Conservation (phyloP, 2,888 invertebrate genomes). For the Lymantria monacha region DNA sequence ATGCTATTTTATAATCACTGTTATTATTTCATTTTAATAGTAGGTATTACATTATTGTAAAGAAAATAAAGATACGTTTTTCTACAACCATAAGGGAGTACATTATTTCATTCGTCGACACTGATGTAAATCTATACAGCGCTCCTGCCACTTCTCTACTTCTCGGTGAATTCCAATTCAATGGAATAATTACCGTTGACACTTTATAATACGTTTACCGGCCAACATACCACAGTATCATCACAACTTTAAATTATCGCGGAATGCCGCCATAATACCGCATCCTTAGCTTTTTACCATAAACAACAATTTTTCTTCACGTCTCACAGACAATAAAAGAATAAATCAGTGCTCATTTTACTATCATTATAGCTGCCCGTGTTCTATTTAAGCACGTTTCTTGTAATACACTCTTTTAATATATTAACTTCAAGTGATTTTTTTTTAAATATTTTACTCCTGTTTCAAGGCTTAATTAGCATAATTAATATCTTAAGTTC, state of each 20-base stretch:
- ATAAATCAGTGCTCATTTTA: slow-evolving; percentile 58
- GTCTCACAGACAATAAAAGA: slow-evolving; percentile 39
- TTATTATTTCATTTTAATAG: no score
- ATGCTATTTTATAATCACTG: no score
- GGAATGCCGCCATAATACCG: slow-evolving; percentile 42
- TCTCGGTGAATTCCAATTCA: not conserved
- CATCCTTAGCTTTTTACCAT: slow-evolving; percentile 26
- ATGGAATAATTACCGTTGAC: not conserved
- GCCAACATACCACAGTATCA: slow-evolving; percentile 18
- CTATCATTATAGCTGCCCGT: slow-evolving; percentile 44
- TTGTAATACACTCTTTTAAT: slow-evolving; percentile 26
- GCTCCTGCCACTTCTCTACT: no score
- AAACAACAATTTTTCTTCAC: slow-evolving; percentile 38
- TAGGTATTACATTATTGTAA: no score
- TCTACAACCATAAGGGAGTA: no score
- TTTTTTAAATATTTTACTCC: slow-evolving; percentile 38
- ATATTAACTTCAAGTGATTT: slow-evolving; percentile 33
- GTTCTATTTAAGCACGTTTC: slow-evolving; percentile 33
- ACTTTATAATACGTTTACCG: not conserved
- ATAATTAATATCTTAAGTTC: slow-evolving; percentile 18
- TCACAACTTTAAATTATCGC: slow-evolving; percentile 34
- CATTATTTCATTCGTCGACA: no score
- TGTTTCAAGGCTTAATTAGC: slow-evolving; percentile 37
- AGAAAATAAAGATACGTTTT: no score
- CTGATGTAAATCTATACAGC: no score